These are phyloP conservation scores for Zeus faber DNA, from an alignment of 2,113 vertebrate species.

Conservation along the genomic window DNA sequence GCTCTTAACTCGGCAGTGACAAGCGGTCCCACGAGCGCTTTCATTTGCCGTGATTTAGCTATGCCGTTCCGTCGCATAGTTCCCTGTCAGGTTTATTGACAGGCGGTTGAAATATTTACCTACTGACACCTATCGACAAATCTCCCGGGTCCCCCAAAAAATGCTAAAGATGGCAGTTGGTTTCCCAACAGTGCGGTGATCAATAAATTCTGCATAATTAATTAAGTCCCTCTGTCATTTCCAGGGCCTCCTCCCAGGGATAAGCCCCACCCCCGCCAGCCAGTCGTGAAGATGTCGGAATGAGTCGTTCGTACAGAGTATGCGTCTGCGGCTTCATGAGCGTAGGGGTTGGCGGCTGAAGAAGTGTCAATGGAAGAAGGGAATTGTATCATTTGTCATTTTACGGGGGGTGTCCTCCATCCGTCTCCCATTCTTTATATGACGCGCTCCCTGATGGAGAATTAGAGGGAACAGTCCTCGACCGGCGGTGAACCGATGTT, in stretches of 20 bases:
- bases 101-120: slow-evolving; percentile 46
- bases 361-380: slow-evolving; percentile 13
- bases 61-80: slow-evolving; percentile 30
- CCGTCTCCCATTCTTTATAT: too few species aligned
- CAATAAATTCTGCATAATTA: slow-evolving; percentile 74
- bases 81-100: slow-evolving; percentile 43
- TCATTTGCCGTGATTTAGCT: slow-evolving; percentile 45
- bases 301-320: too few species aligned
- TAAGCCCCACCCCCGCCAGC: slow-evolving; percentile 24
- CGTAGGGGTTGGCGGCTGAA: neutral
- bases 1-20: neutral
- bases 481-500: slow-evolving; percentile 42
- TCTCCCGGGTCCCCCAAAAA: slow-evolving; percentile 24
- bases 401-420: slow-evolving; percentile 32
- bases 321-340: neutral
- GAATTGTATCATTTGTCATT: slow-evolving; percentile 51
- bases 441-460: slow-evolving; percentile 46
- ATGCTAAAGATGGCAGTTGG: slow-evolving; percentile 55
- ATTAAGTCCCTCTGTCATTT: slow-evolving; percentile 69
- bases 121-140: slow-evolving; percentile 46
- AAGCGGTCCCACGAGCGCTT: slow-evolving; percentile 17
- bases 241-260: slow-evolving; percentile 47
- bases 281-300: slow-evolving; percentile 28
- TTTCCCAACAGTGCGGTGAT: slow-evolving; percentile 67
- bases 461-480: slow-evolving; percentile 39